Base-by-base conservation (phyloP, 2,888 invertebrate species). In the Rhamnusium bicolor region DNA sequence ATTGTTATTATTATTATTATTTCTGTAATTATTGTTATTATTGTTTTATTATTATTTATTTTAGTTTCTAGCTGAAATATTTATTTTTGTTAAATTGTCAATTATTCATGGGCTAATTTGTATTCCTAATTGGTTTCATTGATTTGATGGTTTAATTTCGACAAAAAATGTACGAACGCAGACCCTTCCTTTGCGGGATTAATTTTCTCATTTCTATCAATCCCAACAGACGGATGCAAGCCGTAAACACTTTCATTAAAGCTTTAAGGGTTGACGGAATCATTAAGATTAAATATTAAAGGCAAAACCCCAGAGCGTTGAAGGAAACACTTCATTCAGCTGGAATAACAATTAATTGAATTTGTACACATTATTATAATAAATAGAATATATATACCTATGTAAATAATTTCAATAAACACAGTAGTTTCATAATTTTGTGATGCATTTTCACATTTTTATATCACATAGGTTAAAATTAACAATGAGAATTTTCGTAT, bases 161-260 rank as follows among this genome's bases (percentile, higher is more conserved):
- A 40, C 40, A 40, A 40, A n/a, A 40, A 40, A 40, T n/a, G 12
- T n/a, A 40, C 12, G 12, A n/a, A n/a, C n/a, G n/a, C n/a, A n/a
- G n/a, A n/a, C 40, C n/a, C 40, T n/a, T n/a, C n/a, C 40, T 40
- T n/a, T 40, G 40, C 3, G 54, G 54, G 16, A 56, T 56, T 56
- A 56, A 24, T 27, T 56, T 49, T 49, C 66, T 66, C 27, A 66
- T 27, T 24, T 66, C 56, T 56, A 67, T 67, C 21, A 56, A 56
- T 67, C 40, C 63, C 40, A 24, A 56, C 18, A 46, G 56, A 53
- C 21, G 16, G 66, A 2, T 21, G 29, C 46, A 18, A 61, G 19
- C 46, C 19, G 67, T 56, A 67, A 67, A 67, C 67, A 67, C 51
- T 66, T 51, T 51, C 51, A 66, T 53, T 54, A 54, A 16, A 32